Evolutionary conservation across 2,888 invertebrate species (phyloP), one percentile per base, ranked within the genome.

Genomic region (Pasiphila rectangulata): DNA sequence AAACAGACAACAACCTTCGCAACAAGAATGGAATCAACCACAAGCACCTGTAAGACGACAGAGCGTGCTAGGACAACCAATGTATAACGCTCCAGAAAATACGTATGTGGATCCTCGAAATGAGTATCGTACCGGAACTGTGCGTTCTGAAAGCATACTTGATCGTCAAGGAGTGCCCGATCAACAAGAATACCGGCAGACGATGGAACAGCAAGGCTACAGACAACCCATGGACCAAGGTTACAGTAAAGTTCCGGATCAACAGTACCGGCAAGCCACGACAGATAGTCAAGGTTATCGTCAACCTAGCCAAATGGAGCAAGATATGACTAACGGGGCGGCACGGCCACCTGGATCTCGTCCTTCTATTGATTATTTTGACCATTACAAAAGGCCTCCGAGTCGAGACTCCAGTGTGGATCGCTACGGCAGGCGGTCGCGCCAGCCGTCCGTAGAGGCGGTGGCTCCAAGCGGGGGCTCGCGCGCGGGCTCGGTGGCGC

Each of bases 321-420:
- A 82, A 59, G 85, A 84, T 10, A 59, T 71, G 12, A 61, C 78
- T 3, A 84, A 84, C 32, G 83, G 83, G 27, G 67, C 73, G 9
- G 72, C 81, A 7, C 71, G 79, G 24, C 67, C 69, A 20, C 63
- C 71, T 13, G 79, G 79, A n/a, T 62, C 73, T 1, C 72, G 87
- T 7, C 82, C 94, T 6, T 94, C 95, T 62, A 95, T 95, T 71
- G 96, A 97, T 79, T 95, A 96, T 71, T 96, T 97, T 75, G 98
- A 98, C 80, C 98, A 98, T 75, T 98, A 98, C 80, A 96, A 96
- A 80, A 90, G 95, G 75, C 96, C 96, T 40, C 96, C 96, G 0
- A 96, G 96, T 85, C 90, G 96, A 72, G 96, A 96, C 75, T 93
- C 94, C 51, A 96, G 96, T 61, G 94, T 95, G 32, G 96, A 96